Base-by-base conservation (phyloP, 2,888 invertebrate genomes). In the Amphipoea oculea region DNA sequence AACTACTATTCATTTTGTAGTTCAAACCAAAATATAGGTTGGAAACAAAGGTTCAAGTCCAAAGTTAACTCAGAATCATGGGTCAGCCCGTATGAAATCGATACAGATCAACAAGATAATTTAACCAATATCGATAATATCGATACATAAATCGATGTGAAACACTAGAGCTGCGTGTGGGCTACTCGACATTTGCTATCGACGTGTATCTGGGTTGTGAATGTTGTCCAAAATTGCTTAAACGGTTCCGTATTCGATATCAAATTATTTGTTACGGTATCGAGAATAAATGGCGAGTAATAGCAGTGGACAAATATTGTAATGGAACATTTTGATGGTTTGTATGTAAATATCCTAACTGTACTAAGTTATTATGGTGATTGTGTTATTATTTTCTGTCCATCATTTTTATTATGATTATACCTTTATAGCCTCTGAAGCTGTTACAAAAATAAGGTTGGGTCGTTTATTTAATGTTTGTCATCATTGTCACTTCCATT, bases 181-280 rank as follows among this genome's bases (percentile, higher is more conserved):
- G 83, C 86, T 83, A 84, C 84, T 81, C 73, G 84, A 87, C 72
- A 84, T 84, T 79, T 75, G 60, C 73, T 76, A 86, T 85, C 73
- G 79, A 81, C 79, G 76, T 75, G 77, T 81, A 88, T 88, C 86
- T 84, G 74, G 87, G 84, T 86, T 86, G 81, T 81, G 82, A 77
- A 84, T 87, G 78, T 79, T 76, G 78, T 80, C 82, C 74, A 86
- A 88, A 88, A 88, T 87, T 84, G 71, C 81, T 89, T 84, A 86
- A 86, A 84, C 62, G 79, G 73, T 85, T 77, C 76, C 80, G 75
- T 79, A 78, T 83, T 82, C 29, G 60, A 76, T 86, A 86, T 86
- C 81, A 81, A 79, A 86, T 88, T 89, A 87, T 88, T 82, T 86
- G 68, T 89, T 89, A 88, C 87, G 86, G 89, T 79, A 79, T 54